Base-by-base conservation (phyloP, 2,797 vertebrate species). In the Nyctalus aviator region DNA sequence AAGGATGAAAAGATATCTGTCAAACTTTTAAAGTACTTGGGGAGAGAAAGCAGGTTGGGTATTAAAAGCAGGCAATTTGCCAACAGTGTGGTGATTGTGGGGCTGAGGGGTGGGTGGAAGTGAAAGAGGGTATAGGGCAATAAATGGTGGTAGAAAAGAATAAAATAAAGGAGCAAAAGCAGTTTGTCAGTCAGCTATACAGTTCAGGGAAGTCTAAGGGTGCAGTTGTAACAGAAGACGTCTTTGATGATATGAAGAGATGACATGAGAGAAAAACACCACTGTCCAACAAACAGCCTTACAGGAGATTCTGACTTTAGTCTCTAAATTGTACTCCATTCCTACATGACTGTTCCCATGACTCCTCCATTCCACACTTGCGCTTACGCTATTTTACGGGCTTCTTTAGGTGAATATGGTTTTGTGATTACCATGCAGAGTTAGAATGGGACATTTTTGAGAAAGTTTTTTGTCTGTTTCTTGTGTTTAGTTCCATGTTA, bases 1-100 rank as follows among this genome's bases (percentile, higher is more conserved):
- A 90, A 92, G 77, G 75, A 89, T 87, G 87, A 95, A 96, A 95
- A 93, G 94, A 71, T 72, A n/a, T n/a, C n/a, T n/a, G 94, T 83
- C 77, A 88, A 2, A 85, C 64, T 83, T 86, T 81, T 78, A 87
- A 94, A 94, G 44, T 84, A 37, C 18, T 50, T 73, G 41, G 30
- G 91, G 83, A 85, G 66, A 84, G 66, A 83, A 85, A 88, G 73
- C 37, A 89, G 71, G 90, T 73, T 64, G 23, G 13, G 7, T 94
- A 50, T 88, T 79, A 91, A 84, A 89, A 85, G 62, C n/a, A 37
- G 73, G 77, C 30, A 41, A 12, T 93, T 91, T 85, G 46, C 76
- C 30, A 66, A 8, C 62, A 32, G 64, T 32, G 64, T 66, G n/a
- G n/a, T 66, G n/a, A 32, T 66, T 32, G 64, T 8, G n/a, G 64